Base-by-base conservation (phyloP, 2,113 vertebrate genomes). In the Vombatus ursinus region DNA sequence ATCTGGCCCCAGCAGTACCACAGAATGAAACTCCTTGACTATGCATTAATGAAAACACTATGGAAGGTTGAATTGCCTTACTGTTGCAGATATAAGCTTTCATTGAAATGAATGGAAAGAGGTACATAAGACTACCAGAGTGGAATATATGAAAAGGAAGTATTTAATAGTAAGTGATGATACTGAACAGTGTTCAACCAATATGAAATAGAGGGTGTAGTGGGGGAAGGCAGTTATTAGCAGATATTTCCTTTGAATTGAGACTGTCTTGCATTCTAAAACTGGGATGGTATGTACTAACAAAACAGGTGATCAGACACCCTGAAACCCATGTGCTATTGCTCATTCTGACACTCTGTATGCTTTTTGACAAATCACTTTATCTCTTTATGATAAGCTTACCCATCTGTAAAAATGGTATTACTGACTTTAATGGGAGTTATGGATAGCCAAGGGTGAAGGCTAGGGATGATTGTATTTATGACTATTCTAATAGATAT, bases 371-470 rank as follows among this genome's bases (percentile, higher is more conserved):
- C 92, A 26, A 6, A 28, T 90, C 16, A 31, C 24, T 94, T 94
- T 92, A 92, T 68, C 48, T 0, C 28, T 90, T 10, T 57, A 14
- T 50, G 23, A 8, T 93, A 1, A 37, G 16, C 9, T 48, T 92
- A 12, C 24, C 26, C 31, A 50, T 95, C 68, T 92, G 91, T 57
- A 90, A 93, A 90, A 94, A 25, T 2, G 28, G 49, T 0, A 19
- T 47, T 52, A 94, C 16, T 94, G 89, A 95, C 7, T 93, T 89
- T 50, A 94, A 52, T 54, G 49, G 92, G 95, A 90, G 54, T 91
- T 61, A 51, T 93, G 94, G 77, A 77, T 50, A 84, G 53, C 2
- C 57, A 54, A 48, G 50, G 47, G 10, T 90, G 48, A 24, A 50
- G 6, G 48, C 3, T 49, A 49, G 48, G 25, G 2, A 0, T 28